Evolutionary conservation across 2,113 vertebrate genomes (phyloP).

Genomic region (Campylomormyrus numenius): DNA sequence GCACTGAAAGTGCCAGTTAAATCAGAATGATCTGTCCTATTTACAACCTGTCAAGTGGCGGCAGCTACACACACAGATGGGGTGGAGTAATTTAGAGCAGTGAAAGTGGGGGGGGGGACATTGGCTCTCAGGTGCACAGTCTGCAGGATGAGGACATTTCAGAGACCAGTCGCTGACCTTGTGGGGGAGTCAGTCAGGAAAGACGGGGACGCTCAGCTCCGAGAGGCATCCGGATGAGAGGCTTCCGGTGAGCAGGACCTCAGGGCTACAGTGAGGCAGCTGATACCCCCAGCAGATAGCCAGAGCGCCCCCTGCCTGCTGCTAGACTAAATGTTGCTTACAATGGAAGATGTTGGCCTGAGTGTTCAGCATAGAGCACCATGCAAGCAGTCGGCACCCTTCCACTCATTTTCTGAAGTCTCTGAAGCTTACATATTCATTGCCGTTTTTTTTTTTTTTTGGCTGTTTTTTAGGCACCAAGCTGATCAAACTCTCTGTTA

Average conservation of each 20-base stretch:
- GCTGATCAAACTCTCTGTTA: background rate
- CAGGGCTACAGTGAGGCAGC: too few relatives aligned
- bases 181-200: background rate
- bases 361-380: background rate
- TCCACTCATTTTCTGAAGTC: background rate
- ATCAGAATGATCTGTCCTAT: background rate
- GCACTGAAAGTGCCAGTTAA: constrained; percentile 29
- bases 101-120: background rate
- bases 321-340: background rate
- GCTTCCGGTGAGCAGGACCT: background rate
- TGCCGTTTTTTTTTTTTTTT: background rate
- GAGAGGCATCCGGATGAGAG: background rate
- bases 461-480: background rate
- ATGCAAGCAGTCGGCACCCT: background rate
- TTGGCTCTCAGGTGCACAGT: background rate
- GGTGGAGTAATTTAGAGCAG: background rate
- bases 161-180: background rate
- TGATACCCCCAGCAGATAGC: background rate
- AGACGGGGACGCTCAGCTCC: background rate
- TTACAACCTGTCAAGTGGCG: constrained; percentile 29
- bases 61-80: background rate
- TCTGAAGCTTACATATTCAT: background rate
- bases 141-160: background rate
- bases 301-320: background rate
- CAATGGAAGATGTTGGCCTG: background rate